Percentiles rank a stretch among this genome's conserved stretches.
phyloP scores from a whole-genome alignment of 2,113 vertebrate species.

The Pristiophorus japonicus region DNA sequence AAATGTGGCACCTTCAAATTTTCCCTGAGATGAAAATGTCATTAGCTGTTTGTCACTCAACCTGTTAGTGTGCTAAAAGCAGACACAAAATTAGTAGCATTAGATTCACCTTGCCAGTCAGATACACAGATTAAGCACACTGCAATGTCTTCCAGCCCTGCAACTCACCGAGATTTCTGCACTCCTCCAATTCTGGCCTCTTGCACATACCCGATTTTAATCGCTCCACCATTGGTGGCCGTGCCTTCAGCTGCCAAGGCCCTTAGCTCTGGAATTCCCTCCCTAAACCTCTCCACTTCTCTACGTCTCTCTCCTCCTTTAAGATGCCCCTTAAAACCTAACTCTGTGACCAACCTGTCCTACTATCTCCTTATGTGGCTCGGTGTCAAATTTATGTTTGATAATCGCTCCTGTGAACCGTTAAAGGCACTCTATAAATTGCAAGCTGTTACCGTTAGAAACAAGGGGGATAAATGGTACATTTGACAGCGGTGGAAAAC shows the following conservation, averaged over 20 bases:
- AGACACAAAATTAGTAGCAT: neutral
- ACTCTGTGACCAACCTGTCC: neutral
- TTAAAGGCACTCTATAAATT: too few species aligned
- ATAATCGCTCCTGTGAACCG: too few species aligned
- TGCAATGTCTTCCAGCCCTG: too few species aligned
- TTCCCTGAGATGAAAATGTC: neutral
- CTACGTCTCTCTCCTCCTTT: too few species aligned
- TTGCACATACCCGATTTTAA: neutral
- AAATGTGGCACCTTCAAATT: neutral
- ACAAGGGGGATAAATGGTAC: neutral
- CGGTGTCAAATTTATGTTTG: neutral
- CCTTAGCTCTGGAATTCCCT: too few species aligned
- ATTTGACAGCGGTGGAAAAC: neutral
- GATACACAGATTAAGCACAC: neutral
- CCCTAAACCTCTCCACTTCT: neutral
- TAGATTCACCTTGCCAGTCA: neutral
- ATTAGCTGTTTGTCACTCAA: neutral
- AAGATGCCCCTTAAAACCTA: neutral
- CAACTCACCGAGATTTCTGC: too few species aligned
- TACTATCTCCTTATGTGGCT: neutral
- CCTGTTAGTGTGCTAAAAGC: neutral
- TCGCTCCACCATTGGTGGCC: neutral
- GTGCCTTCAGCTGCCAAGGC: neutral
- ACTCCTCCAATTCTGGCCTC: neutral
- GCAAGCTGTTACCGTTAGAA: neutral